Evolutionary conservation across 1,140 invertebrate species (phyloP), one percentile per base, ranked within the genome.

Genomic region (Drosophila nigrodunni): DNA sequence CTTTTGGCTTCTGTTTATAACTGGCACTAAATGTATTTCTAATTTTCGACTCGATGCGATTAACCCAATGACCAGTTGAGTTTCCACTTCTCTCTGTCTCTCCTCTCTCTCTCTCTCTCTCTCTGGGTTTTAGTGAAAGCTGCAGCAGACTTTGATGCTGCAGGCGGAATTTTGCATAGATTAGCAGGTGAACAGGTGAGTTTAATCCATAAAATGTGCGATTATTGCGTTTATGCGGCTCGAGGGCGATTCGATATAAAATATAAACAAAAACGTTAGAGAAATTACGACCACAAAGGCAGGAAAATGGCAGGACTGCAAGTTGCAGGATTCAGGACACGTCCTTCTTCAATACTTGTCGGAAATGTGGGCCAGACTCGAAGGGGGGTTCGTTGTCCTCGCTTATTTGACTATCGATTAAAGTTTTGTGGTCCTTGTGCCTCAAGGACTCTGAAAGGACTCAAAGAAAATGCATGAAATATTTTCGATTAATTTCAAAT

Each of bases 161-260:
- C 7, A 21, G 57, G 70, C 60, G 49, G 57, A 43, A 78, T 66
- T 70, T 62, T 69, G 65, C 66, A 77, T 80, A 88, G 83, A 88
- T 88, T 80, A 88, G 85, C 85, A 82, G 78, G 59, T 34, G 75
- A 73, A 67, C 82, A 89, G 80, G 85, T 89, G 85, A 89, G 86
- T 89, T 89, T 89, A 89, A 89, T 89, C 85, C 85, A 89, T 89
- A 89, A 89, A 89, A 89, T 89, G 85, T 89, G 85, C 85, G 85
- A 89, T 89, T 89, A 89, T 85, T 90, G 80, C 85, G 85, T 89
- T 87, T 89, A 89, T 89, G 86, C 85, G 75, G 80, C 85, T 81
- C 65, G 65, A 62, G 78, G 85, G 74, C 68, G 72, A 78, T 89
- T 90, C 85, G 59, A 89, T 89, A 89, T 89, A 89, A 89, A 89